Conservation (phyloP, 2,113 vertebrate genomes). For the Bubo blakistoni region DNA sequence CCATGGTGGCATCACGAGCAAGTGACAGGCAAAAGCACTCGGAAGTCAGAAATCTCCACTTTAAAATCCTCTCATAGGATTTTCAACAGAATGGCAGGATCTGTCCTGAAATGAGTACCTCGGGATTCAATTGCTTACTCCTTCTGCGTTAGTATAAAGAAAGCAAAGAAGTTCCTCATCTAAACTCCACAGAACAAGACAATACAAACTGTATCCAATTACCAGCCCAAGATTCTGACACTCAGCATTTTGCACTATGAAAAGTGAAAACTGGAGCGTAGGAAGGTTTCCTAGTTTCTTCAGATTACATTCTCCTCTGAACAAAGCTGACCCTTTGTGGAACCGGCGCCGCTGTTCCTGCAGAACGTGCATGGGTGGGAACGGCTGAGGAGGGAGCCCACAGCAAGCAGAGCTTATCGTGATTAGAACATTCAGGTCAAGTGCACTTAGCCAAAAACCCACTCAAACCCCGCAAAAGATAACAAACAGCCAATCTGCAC, state of each 20-base stretch:
- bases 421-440: constrained; percentile 52
- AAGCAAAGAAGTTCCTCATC: not conserved
- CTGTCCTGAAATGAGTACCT: not conserved
- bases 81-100: not conserved
- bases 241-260: not conserved
- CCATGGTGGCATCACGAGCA: not conserved
- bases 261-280: not conserved
- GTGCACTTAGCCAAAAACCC: constrained; percentile 39
- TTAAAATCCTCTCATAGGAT: not conserved
- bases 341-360: fast-evolving
- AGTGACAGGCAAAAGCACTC: not conserved
- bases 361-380: not conserved
- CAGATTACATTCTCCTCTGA: not conserved
- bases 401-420: not conserved
- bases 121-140: not conserved
- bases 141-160: not conserved
- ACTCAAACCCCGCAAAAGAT: not conserved
- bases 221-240: not conserved
- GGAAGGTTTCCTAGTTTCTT: constrained; percentile 12
- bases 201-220: not conserved
- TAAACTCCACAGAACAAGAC: not conserved
- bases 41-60: not conserved
- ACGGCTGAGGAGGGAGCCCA: not conserved
- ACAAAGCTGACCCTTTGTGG: constrained; percentile 3
- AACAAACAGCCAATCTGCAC: constrained; percentile 8